These are phyloP conservation scores for Drosophila bunnanda DNA, from an alignment of 2,888 invertebrate species.

Conservation along the genomic window DNA sequence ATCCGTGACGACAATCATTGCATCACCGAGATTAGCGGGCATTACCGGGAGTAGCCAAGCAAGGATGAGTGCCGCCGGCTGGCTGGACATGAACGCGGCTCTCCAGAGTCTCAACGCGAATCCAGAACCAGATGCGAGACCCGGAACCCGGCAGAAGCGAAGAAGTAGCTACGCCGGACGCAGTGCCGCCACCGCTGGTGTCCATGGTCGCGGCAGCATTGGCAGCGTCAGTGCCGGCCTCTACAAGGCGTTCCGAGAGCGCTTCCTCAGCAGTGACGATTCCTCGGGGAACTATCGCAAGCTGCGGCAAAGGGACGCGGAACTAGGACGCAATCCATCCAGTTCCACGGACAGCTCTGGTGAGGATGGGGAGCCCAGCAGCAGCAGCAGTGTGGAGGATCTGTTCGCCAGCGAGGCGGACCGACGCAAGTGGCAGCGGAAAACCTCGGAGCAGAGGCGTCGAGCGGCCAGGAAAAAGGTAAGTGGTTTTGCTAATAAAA, in stretches of 20 bases:
- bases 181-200: constrained; percentile 44
- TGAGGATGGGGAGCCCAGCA: constrained; percentile 51
- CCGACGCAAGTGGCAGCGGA: constrained; percentile 58
- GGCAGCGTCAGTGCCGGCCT: constrained; percentile 64
- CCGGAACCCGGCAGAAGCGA: constrained; percentile 32
- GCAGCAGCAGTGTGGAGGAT: constrained; percentile 78
- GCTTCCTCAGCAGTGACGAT: constrained; percentile 54
- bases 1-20: constrained; percentile 50
- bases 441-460: constrained; percentile 41
- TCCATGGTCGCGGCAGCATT: constrained; percentile 57
- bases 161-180: constrained; percentile 46
- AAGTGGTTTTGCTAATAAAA: constrained; percentile 17
- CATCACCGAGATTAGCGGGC: constrained; percentile 58
- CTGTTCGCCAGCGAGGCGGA: constrained; percentile 65
- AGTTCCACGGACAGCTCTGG: constrained; percentile 48
- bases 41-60: constrained; percentile 45
- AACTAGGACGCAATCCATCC: constrained; percentile 48
- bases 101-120: constrained; percentile 13
- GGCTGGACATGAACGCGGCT: constrained; percentile 57
- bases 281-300: constrained; percentile 59
- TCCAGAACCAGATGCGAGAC: not conserved
- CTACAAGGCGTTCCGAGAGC: constrained; percentile 71
- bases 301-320: constrained; percentile 74
- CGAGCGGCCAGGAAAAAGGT: constrained; percentile 54
- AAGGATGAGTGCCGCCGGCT: constrained; percentile 53